Evolutionary conservation across 2,797 vertebrate species (phyloP).

Genomic region (Somateria mollissima): DNA sequence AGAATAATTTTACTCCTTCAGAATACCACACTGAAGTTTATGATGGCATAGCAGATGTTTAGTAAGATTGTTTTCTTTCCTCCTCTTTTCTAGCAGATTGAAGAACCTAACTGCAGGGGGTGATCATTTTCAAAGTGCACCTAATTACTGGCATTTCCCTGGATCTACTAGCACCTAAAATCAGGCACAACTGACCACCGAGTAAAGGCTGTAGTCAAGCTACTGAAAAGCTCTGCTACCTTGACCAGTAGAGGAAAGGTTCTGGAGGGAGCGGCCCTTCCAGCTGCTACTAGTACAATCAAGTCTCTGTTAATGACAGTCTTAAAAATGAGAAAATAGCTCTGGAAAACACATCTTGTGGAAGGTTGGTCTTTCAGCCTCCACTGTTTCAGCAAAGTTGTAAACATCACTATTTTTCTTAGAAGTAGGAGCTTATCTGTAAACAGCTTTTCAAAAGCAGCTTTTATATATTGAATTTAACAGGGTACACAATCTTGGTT

Average conservation of each 20-base stretch:
- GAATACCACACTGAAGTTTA: not conserved
- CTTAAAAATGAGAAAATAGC: not conserved
- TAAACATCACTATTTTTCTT: not conserved
- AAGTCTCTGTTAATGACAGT: not conserved
- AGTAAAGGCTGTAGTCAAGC: not conserved
- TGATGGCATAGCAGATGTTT: not conserved
- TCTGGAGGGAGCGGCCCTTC: not conserved
- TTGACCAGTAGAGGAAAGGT: not conserved
- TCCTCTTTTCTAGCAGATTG: not conserved
- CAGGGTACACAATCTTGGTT: not conserved
- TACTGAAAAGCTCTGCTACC: not conserved
- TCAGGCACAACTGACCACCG: not conserved
- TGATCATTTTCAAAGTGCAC: not conserved
- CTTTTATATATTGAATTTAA: not conserved
- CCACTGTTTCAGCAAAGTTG: not conserved
- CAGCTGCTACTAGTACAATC: not conserved
- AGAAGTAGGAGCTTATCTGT: not conserved
- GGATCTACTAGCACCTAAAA: not conserved
- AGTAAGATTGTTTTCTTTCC: not conserved
- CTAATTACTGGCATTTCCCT: not conserved
- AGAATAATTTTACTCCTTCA: not conserved
- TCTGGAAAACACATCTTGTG: not conserved
- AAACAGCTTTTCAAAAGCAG: not conserved
- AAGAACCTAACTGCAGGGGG: not conserved
- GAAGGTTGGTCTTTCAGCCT: accelerated